Base-by-base conservation (phyloP, 2,113 vertebrate genomes). In the Pseudorectes ferrugineus region DNA sequence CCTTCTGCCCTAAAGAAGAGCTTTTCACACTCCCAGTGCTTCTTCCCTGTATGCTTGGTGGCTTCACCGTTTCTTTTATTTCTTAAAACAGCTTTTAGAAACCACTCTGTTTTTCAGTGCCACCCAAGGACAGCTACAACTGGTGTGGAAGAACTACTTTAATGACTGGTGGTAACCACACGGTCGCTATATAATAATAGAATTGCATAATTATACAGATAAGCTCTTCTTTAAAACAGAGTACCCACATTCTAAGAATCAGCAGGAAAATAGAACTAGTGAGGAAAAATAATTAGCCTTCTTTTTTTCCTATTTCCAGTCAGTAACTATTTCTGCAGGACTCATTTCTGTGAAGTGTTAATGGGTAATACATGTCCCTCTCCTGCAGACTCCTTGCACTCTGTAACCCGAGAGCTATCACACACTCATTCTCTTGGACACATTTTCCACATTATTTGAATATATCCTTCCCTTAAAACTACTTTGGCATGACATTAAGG, bases 401-500 rank as follows among this genome's bases (percentile, higher is more conserved):
- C 49, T 61, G 40, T 46, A 82, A 88, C 42, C 20, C 0, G 1
- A 94, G 71, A 89, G 81, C 58, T 94, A 91, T 79, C 93, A 81
- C 38, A 54, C 33, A 14, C 46, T 81, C 52, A 16, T 76, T 66
- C 81, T 76, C 67, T 33, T 88, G 94, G 93, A 91, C 89, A 79
- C 67, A 45, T 89, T 95, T 95, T 92, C 84, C 84, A 75, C 57
- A 58, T 73, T 79, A 95, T 92, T 95, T 93, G 77, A 91, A 75
- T 85, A 85, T 71, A 96, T 85, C 67, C 87, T 89, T 59, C 74
- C 49, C 71, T 88, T 78, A 88, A 89, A 94, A 88, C 63, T 79
- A 66, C 73, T 71, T 66, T 97, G 95, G 96, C 95, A 93, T 33
- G 62, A 71, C 46, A 83, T 89, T 35, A 93, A 96, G 88, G 96